Evolutionary conservation across 2,797 vertebrate species (phyloP), one percentile per base, ranked within the genome.

Genomic region (Acridotheres tristis): DNA sequence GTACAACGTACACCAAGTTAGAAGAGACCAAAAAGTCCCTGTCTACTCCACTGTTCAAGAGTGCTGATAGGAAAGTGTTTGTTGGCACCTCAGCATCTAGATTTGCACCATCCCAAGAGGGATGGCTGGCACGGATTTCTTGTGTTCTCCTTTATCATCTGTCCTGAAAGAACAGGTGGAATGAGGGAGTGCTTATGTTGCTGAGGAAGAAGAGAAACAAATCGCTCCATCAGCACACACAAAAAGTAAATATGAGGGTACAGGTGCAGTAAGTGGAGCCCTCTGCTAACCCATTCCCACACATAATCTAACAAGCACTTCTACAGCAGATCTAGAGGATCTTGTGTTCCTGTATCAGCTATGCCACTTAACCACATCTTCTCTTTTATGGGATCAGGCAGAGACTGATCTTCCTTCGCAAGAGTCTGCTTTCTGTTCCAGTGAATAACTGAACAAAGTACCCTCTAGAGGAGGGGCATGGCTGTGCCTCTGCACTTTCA

Each of bases 111-210:
- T 22, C 7, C 38, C 27, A 65, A 54, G 22, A 45, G 27, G 79
- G 59, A 62, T 1, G 3, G 8, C 16, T 48, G 5, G 5, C 22
- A 67, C 29, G n/a, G 25, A 83, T 80, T 51, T 36, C 36, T n/a
- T 17, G 16, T 67, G 36, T 6, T 69, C 12, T 40, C 19, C 77
- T 62, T 45, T 38, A 40, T 30, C 4, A 2, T 42, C 18, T 48
- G 19, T 51, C 30, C 15, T 22, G 51, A 85, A 79, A 76, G 9
- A 53, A 21, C 3, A 34, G 17, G 21, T 16, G 14, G 25, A 57
- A 16, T 4, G 5, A 63, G 27, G 0, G 3, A 67, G 11, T 0
- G 2, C 5, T 68, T 1, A 4, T 61, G 29, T 7, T 66, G 38
- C 32, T 11, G 4, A 45, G 12, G 22, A 10, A 67, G n/a, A 23